These are phyloP conservation scores for Cosmopolites sordidus DNA, from an alignment of 2,888 invertebrate species.

Conservation along the genomic window DNA sequence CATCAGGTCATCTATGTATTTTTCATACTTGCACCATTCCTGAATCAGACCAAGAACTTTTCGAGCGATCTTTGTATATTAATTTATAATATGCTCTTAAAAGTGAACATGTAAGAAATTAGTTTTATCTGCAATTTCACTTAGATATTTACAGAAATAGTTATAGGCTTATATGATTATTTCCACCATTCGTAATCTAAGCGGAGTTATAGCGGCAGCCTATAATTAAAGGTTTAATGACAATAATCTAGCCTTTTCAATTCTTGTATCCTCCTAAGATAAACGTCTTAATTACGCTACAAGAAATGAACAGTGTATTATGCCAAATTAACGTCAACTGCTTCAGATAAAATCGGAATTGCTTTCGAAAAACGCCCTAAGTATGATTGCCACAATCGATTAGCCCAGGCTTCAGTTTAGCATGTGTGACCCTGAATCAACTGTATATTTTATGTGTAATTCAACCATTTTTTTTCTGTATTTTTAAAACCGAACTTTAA, in stretches of 20 bases:
- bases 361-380: not conserved
- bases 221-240: not conserved
- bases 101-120: no score
- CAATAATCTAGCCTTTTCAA: not conserved
- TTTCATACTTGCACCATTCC: no score
- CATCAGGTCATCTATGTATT: no score
- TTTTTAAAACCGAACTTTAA: no score
- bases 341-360: slow-evolving; percentile 4
- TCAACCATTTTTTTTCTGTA: not conserved
- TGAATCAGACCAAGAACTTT: no score
- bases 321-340: slow-evolving; percentile 10
- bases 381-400: not conserved
- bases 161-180: no score
- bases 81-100: no score
- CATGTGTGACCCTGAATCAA: not conserved
- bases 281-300: slow-evolving; percentile 7
- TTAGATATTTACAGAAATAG: no score
- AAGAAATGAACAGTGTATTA: slow-evolving; percentile 8
- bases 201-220: not conserved
- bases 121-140: no score
- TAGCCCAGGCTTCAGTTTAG: not conserved
- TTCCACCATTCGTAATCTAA: no score
- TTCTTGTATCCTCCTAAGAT: not conserved
- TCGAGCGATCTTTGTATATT: no score
- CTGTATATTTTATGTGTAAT: not conserved